Base-by-base conservation (phyloP, 2,113 vertebrate species). In the Salvelinus fontinalis region DNA sequence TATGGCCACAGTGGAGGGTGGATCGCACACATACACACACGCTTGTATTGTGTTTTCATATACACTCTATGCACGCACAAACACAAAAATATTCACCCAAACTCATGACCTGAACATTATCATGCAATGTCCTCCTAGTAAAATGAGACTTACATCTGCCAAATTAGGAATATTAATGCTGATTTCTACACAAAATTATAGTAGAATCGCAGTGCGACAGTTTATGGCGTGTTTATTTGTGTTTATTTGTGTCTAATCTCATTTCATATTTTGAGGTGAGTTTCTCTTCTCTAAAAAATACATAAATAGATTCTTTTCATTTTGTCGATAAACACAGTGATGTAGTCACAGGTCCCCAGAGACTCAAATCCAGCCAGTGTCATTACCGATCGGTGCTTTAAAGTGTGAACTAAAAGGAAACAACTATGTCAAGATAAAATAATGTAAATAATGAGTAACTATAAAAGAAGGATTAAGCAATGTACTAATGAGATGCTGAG, bases 401-500 rank as follows among this genome's bases (percentile, higher is more conserved):
- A 54, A 54, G 16, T 16, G 3, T 13, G 51, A 18, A 18, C 51
- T 18, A 54, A 54, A 54, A 54, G 7, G n/a, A 62, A 62, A n/a
- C 1, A 62, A 22, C 16, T 62, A 62, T 9, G 18, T 9, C 13
- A n/a, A 62, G 59, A 62, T 7, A 11, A 62, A 62, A 24, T 57
- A 0, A 57, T 57, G 3, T 57, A 4, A 5, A 20, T 57, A 20
- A 57, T 20, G 54, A 20, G 54, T 20, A 20, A 57, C 54, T 20
- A 7, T 18, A 14, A 20, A 57, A 6, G 54, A 73, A 49, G 71
- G 75, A 82, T 88, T 81, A 78, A 76, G 59, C 84, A 74, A 84
- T 75, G 70, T 26, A 44, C 8, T 87, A 81, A 82, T 82, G 73
- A 64, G 66, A 66, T 80, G 73, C 77, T 75, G 76, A 72, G 54